Evolutionary conservation across 2,797 vertebrate species (phyloP).

Genomic region (Cossypha dichroa): DNA sequence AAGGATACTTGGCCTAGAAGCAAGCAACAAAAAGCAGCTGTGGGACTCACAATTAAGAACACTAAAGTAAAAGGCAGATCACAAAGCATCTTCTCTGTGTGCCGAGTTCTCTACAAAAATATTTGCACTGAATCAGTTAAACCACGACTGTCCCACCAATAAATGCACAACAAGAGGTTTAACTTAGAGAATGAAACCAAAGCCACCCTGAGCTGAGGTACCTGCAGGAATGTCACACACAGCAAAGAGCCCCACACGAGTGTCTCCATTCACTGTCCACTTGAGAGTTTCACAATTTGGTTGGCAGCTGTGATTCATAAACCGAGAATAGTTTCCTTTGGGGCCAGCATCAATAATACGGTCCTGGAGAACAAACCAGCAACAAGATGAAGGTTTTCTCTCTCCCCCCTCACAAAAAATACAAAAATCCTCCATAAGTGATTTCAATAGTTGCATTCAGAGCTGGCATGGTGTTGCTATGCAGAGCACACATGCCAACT

Average conservation of each 20-base stretch:
- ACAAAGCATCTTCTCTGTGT: neutral
- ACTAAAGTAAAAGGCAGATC: neutral
- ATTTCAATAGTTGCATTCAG: neutral
- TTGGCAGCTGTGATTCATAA: slow-evolving; percentile 99
- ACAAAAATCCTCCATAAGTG: neutral
- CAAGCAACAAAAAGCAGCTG: neutral
- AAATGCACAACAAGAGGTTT: neutral
- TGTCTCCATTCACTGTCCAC: slow-evolving; percentile 98
- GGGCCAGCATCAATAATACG: slow-evolving; percentile 97
- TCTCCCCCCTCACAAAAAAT: neutral
- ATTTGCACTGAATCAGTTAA: neutral
- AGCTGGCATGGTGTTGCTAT: neutral
- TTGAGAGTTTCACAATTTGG: slow-evolving; percentile 99
- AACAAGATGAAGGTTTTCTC: neutral
- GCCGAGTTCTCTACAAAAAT: neutral
- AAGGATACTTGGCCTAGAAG: neutral
- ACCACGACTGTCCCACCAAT: neutral
- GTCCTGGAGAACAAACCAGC: slow-evolving; percentile 78
- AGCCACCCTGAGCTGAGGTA: slow-evolving; percentile 1
- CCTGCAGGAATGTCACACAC: slow-evolving; percentile 93
- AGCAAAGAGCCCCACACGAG: slow-evolving; percentile 93
- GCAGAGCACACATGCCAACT: neutral
- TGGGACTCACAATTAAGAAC: neutral
- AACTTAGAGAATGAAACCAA: neutral
- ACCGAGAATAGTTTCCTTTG: slow-evolving; percentile 97